A percentile compares a stretch with the other conserved stretches of the same genome.
phyloP scores from a whole-genome alignment of 2,888 invertebrate genomes.

The Tridacna gigas region DNA sequence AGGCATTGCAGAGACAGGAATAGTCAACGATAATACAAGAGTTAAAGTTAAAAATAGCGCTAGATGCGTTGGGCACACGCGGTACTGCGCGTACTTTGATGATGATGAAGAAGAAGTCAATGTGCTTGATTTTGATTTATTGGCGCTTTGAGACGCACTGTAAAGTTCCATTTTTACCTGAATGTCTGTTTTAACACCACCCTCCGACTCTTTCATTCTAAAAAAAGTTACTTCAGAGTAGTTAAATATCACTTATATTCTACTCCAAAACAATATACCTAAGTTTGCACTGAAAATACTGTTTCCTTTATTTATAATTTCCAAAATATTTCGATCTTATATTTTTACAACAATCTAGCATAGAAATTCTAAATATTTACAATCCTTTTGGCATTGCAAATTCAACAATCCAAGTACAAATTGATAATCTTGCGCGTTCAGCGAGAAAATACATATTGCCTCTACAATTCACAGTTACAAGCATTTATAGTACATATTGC shows the following conservation, averaged over 20 bases:
- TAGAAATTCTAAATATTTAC: no score
- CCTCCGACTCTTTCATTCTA: no score
- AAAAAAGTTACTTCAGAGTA: no score
- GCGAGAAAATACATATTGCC: constrained; percentile 1
- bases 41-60: constrained; percentile 14
- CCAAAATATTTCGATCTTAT: no score
- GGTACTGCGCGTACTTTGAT: background rate
- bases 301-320: no score
- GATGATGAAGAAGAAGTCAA: background rate
- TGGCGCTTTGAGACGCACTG: background rate
- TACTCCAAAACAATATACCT: no score
- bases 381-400: no score
- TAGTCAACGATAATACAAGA: background rate
- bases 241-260: no score
- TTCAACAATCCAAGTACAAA: background rate
- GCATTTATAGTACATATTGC: background rate
- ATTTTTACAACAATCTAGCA: no score
- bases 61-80: background rate
- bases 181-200: no score
- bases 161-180: background rate
- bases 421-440: background rate
- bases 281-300: no score
- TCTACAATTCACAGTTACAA: background rate
- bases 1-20: constrained; percentile 43
- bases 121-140: background rate